Percentiles rank a stretch among this genome's conserved stretches.
phyloP scores from a whole-genome alignment of 2,797 vertebrate genomes.

The Antennarius maculatus region DNA sequence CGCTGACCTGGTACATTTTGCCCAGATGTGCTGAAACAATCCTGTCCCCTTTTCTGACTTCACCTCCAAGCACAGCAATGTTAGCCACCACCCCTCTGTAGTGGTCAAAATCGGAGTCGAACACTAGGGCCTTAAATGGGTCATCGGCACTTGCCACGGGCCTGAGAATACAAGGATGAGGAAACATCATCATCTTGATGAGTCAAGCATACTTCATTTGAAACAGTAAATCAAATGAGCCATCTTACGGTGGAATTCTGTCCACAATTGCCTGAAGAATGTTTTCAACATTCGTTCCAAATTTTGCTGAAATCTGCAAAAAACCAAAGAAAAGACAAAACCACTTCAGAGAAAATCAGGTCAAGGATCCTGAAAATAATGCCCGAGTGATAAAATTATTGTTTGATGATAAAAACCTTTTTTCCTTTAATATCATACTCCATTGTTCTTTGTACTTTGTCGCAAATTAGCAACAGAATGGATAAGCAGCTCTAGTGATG shows the following conservation, averaged over 20 bases:
- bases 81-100: slow-evolving; percentile 94
- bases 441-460: too few species aligned
- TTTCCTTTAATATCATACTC: too few species aligned
- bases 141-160: slow-evolving; percentile 78
- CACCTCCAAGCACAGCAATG: slow-evolving; percentile 89
- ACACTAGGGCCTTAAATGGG: slow-evolving; percentile 92
- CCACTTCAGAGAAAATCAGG: not conserved
- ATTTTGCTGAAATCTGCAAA: slow-evolving; percentile 94
- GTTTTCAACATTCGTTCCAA: slow-evolving; percentile 90
- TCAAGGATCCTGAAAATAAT: not conserved
- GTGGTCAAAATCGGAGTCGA: slow-evolving; percentile 95
- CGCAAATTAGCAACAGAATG: too few species aligned
- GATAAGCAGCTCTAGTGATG: too few species aligned
- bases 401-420: not conserved
- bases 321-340: slow-evolving; percentile 32
- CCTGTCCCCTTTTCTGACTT: slow-evolving; percentile 88
- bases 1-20: slow-evolving; percentile 92
- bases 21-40: slow-evolving; percentile 87
- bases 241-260: slow-evolving; percentile 91
- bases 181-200: not conserved
- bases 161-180: slow-evolving; percentile 65
- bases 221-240: not conserved
- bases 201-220: not conserved
- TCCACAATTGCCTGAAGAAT: slow-evolving; percentile 89
- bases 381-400: not conserved